A percentile compares a stretch with the other conserved stretches of the same genome.
Evolutionary conservation across 2,113 vertebrate genomes (phyloP).

Genomic region (Sporophila hypoxantha): DNA sequence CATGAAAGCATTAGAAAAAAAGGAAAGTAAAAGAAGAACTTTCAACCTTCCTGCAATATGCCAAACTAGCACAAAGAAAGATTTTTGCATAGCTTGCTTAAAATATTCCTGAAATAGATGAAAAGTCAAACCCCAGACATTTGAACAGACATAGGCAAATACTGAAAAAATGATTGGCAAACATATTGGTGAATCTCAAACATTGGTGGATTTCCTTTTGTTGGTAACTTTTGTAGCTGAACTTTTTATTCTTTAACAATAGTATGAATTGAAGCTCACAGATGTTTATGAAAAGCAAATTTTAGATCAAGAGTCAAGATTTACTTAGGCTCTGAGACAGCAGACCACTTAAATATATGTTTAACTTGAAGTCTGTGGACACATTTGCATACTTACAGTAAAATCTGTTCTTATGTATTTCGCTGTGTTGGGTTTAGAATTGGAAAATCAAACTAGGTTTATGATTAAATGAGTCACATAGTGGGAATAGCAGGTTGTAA

Average conservation of each 20-base stretch:
- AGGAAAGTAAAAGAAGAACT: background rate
- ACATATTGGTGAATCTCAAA: constrained; percentile 39
- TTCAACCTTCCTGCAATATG: background rate
- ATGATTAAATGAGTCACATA: background rate
- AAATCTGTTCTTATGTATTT: background rate
- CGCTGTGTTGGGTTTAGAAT: background rate
- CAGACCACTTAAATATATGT: constrained; percentile 12
- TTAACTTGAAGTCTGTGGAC: constrained; percentile 30
- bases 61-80: background rate
- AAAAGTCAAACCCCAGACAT: constrained; percentile 44
- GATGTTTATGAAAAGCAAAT: constrained; percentile 53
- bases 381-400: constrained; percentile 18
- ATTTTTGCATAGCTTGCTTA: constrained; percentile 48
- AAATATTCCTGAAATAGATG: constrained; percentile 43
- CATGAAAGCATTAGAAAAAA: background rate
- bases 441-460: background rate
- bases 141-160: constrained; percentile 42
- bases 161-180: constrained; percentile 49
- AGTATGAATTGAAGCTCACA: background rate
- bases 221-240: constrained; percentile 34
- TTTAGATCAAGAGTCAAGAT: constrained; percentile 32
- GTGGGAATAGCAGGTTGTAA: background rate
- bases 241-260: constrained; percentile 24
- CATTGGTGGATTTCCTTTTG: constrained; percentile 13
- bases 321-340: constrained; percentile 18